A percentile compares a stretch with the other conserved stretches of the same genome.
Evolutionary conservation across 2,113 vertebrate genomes (phyloP).

Genomic region (Thryonomys swinderianus): DNA sequence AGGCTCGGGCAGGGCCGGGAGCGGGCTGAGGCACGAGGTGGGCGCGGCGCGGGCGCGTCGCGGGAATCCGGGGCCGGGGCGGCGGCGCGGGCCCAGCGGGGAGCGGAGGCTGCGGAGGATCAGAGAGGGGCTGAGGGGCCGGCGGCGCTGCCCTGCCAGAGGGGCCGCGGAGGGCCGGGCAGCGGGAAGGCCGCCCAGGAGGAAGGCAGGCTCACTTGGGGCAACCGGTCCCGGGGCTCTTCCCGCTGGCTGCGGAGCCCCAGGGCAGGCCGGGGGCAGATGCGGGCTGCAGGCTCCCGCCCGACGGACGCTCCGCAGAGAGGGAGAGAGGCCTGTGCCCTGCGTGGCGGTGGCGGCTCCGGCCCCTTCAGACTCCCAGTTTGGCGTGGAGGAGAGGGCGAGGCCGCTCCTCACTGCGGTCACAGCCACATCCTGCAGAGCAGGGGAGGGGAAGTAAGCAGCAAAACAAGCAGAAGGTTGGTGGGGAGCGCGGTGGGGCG

Average conservation of each 20-base stretch:
- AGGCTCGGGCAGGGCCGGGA: background rate
- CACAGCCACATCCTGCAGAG: slow-evolving; percentile 80
- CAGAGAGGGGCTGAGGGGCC: background rate
- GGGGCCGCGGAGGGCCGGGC: background rate
- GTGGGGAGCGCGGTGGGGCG: background rate
- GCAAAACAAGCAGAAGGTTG: slow-evolving; percentile 71
- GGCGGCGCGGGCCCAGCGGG: background rate
- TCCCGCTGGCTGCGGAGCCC: slow-evolving; percentile 27
- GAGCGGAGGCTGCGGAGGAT: background rate
- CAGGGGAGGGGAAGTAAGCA: slow-evolving; percentile 80
- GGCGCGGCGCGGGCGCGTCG: background rate
- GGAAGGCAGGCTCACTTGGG: slow-evolving; percentile 61
- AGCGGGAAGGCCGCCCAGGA: slow-evolving; percentile 57
- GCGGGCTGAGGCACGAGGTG: background rate
- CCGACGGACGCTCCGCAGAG: too few relatives aligned
- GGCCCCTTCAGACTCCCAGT: slow-evolving; percentile 42
- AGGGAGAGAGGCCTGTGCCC: too few relatives aligned
- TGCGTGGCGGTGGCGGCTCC: too few relatives aligned
- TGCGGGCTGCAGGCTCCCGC: background rate
- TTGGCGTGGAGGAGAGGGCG: slow-evolving; percentile 68
- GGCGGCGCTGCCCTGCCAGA: background rate
- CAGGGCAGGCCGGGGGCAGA: background rate
- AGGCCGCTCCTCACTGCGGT: slow-evolving; percentile 77
- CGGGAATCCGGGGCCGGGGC: background rate
- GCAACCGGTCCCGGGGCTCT: slow-evolving; percentile 26